Evolutionary conservation across 2,113 vertebrate species (phyloP).

Genomic region (Catharus bicknelli): DNA sequence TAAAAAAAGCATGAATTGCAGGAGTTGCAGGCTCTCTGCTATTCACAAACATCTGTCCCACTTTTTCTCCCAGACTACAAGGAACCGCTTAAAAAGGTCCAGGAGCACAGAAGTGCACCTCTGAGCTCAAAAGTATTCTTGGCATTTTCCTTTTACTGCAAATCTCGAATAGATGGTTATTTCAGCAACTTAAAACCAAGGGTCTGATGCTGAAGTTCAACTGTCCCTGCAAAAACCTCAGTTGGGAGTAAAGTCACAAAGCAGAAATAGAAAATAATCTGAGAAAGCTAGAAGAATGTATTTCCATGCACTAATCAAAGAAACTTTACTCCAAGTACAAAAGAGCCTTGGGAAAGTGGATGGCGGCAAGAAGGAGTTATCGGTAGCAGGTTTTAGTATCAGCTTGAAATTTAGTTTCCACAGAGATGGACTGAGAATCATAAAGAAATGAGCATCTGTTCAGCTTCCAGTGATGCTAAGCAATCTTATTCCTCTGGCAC

Average conservation of each 20-base stretch:
- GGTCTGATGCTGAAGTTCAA: background rate
- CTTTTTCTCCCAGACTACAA: background rate
- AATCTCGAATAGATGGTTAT: background rate
- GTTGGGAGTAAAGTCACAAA: background rate
- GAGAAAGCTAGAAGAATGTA: background rate
- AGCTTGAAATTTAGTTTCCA: background rate
- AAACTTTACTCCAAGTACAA: background rate
- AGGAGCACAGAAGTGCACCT: background rate
- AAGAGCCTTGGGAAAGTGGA: background rate
- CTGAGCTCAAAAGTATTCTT: background rate
- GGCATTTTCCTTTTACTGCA: background rate
- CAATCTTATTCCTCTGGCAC: slow-evolving; percentile 28
- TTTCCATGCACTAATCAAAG: slow-evolving; percentile 6
- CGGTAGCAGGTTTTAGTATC: background rate
- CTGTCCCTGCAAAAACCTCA: background rate
- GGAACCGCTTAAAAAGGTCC: background rate
- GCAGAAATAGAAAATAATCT: background rate
- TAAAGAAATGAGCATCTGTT: slow-evolving; percentile 45
- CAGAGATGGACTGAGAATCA: background rate
- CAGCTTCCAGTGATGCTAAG: slow-evolving; percentile 25
- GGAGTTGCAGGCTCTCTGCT: background rate
- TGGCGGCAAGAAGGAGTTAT: background rate
- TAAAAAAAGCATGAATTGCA: background rate
- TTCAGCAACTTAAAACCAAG: background rate
- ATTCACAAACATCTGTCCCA: background rate